Evolutionary conservation across 2,113 vertebrate species (phyloP).

Genomic region (Spea bombifrons): DNA sequence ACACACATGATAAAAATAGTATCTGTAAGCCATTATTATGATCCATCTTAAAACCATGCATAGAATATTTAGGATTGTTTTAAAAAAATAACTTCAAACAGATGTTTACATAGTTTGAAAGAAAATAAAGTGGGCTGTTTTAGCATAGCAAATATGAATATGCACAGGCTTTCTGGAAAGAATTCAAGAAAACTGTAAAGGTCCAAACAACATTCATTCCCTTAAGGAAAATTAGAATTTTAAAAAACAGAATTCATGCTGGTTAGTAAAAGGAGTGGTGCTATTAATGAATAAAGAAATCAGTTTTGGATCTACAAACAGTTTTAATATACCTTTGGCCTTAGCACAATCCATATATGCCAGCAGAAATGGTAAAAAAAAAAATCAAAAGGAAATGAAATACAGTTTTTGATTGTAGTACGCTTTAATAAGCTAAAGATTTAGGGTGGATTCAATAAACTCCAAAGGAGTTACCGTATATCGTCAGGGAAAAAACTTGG

Average conservation of each 20-base stretch:
- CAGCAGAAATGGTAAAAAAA: slow-evolving; percentile 46
- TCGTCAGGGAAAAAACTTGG: no score
- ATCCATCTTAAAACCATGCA: slow-evolving; percentile 24
- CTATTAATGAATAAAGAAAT: slow-evolving; percentile 41
- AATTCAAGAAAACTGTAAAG: slow-evolving; percentile 44
- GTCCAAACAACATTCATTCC: slow-evolving; percentile 42
- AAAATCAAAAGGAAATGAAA: slow-evolving; percentile 33
- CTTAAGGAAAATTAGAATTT: slow-evolving; percentile 45
- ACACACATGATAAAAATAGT: slow-evolving; percentile 28
- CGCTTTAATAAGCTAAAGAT: slow-evolving; percentile 34
- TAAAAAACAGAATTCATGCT: slow-evolving; percentile 38
- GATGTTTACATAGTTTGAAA: slow-evolving; percentile 42
- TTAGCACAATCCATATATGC: slow-evolving; percentile 19
- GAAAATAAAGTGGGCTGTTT: slow-evolving; percentile 41
- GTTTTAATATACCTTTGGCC: slow-evolving; percentile 45
- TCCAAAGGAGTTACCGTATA: slow-evolving; percentile 10
- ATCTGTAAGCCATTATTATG: slow-evolving; percentile 38
- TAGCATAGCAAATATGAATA: slow-evolving; percentile 36
- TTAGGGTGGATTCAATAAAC: slow-evolving; percentile 21
- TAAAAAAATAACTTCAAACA: slow-evolving; percentile 43
- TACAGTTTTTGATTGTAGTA: slow-evolving; percentile 39
- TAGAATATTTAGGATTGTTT: slow-evolving; percentile 27
- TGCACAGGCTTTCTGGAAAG: slow-evolving; percentile 30
- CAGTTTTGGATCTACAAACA: slow-evolving; percentile 30
- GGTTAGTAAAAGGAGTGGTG: slow-evolving; percentile 41